Conservation (phyloP, 2,113 vertebrate genomes). For the Colossoma macropomum region DNA sequence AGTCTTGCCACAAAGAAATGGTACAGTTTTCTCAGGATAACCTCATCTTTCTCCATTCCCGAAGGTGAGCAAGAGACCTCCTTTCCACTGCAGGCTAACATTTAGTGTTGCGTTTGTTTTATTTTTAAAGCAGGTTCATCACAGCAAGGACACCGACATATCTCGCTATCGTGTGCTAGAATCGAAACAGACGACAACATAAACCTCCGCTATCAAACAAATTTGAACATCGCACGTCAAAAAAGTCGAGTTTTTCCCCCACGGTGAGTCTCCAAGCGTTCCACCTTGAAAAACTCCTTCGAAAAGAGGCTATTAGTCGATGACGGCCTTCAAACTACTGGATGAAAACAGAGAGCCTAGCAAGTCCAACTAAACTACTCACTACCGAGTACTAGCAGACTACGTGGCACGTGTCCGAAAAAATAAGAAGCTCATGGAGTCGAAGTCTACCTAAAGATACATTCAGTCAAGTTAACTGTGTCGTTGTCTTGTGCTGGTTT, state of each 20-base stretch:
- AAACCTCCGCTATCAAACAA: conserved; percentile 16
- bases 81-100: conserved; percentile 14
- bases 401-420: conserved; percentile 26
- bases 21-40: not conserved
- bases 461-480: conserved; percentile 82
- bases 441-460: conserved; percentile 80
- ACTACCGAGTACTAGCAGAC: conserved; percentile 12
- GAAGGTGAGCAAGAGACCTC: conserved; percentile 15
- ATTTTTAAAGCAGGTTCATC: conserved; percentile 8
- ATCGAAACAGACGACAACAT: conserved; percentile 30
- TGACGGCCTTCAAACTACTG: not conserved
- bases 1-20: conserved; percentile 4
- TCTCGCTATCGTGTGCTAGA: conserved; percentile 7
- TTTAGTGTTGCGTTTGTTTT: conserved; percentile 15
- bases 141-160: conserved; percentile 1
- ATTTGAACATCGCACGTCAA: not conserved
- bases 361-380: conserved; percentile 40
- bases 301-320: not conserved
- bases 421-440: conserved; percentile 65
- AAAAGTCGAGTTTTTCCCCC: not conserved
- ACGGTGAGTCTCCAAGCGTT: not conserved
- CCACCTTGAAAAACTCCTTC: not conserved
- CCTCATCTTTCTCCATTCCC: too few relatives aligned
- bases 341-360: conserved; percentile 35
- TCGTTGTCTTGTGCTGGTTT: conserved; percentile 85